Evolutionary conservation across 2,113 vertebrate genomes (phyloP).

Genomic region (Phodopus roborovskii): DNA sequence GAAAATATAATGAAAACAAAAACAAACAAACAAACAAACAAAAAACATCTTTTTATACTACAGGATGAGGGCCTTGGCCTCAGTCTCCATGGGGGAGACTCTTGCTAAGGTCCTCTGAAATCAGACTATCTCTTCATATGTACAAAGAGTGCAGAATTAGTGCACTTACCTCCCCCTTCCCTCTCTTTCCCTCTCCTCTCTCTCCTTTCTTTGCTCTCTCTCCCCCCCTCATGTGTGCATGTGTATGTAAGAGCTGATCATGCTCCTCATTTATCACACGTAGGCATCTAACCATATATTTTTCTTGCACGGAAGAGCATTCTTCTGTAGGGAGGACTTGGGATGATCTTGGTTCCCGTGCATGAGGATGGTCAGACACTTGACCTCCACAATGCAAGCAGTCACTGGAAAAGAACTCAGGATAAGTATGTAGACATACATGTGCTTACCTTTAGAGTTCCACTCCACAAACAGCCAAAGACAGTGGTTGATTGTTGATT

Average conservation of each 20-base stretch:
- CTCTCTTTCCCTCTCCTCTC: neutral
- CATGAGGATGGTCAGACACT: no score
- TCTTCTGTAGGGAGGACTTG: neutral
- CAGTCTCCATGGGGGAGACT: neutral
- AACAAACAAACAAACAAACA: neutral
- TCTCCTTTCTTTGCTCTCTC: neutral
- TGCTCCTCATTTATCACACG: neutral
- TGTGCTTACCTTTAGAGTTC: no score
- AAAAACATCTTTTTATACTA: neutral
- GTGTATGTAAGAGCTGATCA: neutral
- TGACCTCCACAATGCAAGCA: no score
- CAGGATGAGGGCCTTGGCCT: neutral
- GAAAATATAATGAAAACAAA: neutral
- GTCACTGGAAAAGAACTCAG: no score
- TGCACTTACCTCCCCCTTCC: neutral
- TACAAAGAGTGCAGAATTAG: neutral
- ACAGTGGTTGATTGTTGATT: no score
- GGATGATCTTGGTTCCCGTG: no score
- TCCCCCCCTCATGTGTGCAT: neutral
- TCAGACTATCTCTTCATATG: neutral
- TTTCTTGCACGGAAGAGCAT: neutral
- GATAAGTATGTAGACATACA: no score
- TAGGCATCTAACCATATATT: neutral
- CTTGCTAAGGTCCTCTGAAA: neutral
- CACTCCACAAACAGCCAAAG: no score